These are phyloP conservation scores for Drosophila tripunctata DNA, from an alignment of 2,888 invertebrate genomes.

Conservation along the genomic window DNA sequence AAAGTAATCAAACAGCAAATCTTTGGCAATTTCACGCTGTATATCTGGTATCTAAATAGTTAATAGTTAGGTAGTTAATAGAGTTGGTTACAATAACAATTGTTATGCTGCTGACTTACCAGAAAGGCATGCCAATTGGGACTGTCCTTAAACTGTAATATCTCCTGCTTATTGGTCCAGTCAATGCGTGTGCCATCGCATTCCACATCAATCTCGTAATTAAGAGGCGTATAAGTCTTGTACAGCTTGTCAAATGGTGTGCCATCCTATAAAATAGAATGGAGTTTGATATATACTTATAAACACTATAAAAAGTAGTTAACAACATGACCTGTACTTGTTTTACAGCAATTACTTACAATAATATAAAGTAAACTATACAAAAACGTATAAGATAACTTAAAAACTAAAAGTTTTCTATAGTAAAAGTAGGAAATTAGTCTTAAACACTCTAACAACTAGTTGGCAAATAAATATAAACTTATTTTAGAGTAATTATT, in stretches of 20 bases:
- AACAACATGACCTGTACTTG: no score
- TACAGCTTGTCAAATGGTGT: slow-evolving; percentile 75
- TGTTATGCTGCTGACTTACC: slow-evolving; percentile 45
- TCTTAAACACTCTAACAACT: no score
- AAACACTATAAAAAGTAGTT: no score
- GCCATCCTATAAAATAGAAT: slow-evolving; percentile 64
- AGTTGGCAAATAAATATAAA: no score
- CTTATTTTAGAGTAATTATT: no score
- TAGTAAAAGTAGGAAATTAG: no score
- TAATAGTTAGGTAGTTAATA: background rate
- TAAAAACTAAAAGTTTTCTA: no score
- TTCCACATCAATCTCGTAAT: slow-evolving; percentile 66
- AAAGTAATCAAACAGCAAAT: slow-evolving; percentile 74
- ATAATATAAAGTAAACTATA: no score
- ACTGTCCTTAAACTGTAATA: slow-evolving; percentile 69
- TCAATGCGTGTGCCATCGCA: slow-evolving; percentile 66
- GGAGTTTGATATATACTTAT: no score
- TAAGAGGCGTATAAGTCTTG: slow-evolving; percentile 69
- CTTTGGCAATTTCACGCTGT: slow-evolving; percentile 55
- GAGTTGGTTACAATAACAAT: background rate
- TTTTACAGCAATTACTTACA: no score
- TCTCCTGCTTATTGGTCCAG: slow-evolving; percentile 51
- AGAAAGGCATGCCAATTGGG: slow-evolving; percentile 80
- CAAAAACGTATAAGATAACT: no score
- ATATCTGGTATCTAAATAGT: slow-evolving; percentile 73